These are phyloP conservation scores for Stegodyphus mimosarum DNA, from an alignment of 1,140 invertebrate genomes.

Conservation along the genomic window DNA sequence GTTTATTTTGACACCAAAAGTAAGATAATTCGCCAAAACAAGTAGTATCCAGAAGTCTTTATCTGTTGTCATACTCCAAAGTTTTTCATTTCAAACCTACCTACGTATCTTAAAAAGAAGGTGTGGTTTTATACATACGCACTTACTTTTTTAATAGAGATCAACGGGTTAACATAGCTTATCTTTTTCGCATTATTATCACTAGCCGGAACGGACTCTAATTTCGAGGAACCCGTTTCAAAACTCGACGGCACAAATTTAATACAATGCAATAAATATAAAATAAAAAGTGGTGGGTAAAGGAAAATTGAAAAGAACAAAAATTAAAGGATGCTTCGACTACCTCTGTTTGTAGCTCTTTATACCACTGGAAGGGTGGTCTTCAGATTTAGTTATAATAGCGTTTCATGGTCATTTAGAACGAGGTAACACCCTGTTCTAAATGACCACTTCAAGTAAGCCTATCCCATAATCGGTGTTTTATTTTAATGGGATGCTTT, in stretches of 20 bases:
- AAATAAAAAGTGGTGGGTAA: constrained; percentile 26
- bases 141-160: constrained; percentile 50
- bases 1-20: no score
- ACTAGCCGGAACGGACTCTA: constrained; percentile 35
- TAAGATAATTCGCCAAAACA: no score
- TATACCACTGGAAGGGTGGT: constrained; percentile 39
- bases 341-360: constrained; percentile 24
- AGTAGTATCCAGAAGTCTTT: no score
- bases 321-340: constrained; percentile 24
- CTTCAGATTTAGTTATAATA: constrained; percentile 42
- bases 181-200: constrained; percentile 53
- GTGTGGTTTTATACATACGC: not conserved
- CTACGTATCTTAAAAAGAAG: constrained; percentile 18
- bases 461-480: constrained; percentile 29
- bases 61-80: not conserved
- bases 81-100: not conserved
- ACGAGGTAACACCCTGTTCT: constrained; percentile 48
- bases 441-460: constrained; percentile 30
- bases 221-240: constrained; percentile 15
- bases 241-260: constrained; percentile 45
- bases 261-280: constrained; percentile 33
- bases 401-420: constrained; percentile 50
- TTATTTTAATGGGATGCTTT: not conserved
- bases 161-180: constrained; percentile 48
- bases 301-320: constrained; percentile 6